phyloP scores from a whole-genome alignment of 2,888 invertebrate species.

The Drosophila monieri region DNA sequence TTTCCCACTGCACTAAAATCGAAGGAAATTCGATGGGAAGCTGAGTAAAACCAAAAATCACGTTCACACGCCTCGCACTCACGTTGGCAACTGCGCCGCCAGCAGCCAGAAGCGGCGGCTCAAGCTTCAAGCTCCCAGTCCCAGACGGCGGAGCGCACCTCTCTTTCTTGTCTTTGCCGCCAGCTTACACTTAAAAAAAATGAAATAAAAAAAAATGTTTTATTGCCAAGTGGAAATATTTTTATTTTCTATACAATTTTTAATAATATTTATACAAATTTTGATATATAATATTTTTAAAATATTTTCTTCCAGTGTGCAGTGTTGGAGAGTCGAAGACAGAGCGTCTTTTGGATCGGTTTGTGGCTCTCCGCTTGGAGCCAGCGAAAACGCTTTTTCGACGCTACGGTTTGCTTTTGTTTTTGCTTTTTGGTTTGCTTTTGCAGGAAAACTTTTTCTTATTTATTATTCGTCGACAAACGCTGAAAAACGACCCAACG shows the following conservation, averaged over 20 bases:
- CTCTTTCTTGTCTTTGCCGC: slow-evolving; percentile 15
- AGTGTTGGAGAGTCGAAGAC: slow-evolving; percentile 45
- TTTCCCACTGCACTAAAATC: slow-evolving; percentile 32
- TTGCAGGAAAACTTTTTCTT: slow-evolving; percentile 82
- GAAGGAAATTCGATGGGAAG: slow-evolving; percentile 34
- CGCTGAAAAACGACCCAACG: slow-evolving; percentile 69
- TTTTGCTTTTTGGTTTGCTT: slow-evolving; percentile 41
- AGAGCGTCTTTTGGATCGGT: slow-evolving; percentile 41
- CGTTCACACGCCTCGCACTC: slow-evolving; percentile 81
- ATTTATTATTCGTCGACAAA: slow-evolving; percentile 81
- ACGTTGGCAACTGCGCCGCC: slow-evolving; percentile 77
- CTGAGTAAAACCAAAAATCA: slow-evolving; percentile 67
- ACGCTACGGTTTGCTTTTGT: slow-evolving; percentile 38
- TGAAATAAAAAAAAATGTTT: no score
- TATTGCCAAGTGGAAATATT: no score
- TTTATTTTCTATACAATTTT: neutral
- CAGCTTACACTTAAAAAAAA: neutral
- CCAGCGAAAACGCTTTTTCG: slow-evolving; percentile 72
- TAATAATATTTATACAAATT: neutral
- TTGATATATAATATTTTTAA: neutral
- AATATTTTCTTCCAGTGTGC: slow-evolving; percentile 20
- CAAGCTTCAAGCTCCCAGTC: slow-evolving; percentile 33
- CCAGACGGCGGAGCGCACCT: slow-evolving; percentile 24
- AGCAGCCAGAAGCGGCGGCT: slow-evolving; percentile 26
- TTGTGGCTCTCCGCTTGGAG: slow-evolving; percentile 36